phyloP scores from a whole-genome alignment of 2,113 vertebrate species.

The Oncorhynchus tshawytscha region DNA sequence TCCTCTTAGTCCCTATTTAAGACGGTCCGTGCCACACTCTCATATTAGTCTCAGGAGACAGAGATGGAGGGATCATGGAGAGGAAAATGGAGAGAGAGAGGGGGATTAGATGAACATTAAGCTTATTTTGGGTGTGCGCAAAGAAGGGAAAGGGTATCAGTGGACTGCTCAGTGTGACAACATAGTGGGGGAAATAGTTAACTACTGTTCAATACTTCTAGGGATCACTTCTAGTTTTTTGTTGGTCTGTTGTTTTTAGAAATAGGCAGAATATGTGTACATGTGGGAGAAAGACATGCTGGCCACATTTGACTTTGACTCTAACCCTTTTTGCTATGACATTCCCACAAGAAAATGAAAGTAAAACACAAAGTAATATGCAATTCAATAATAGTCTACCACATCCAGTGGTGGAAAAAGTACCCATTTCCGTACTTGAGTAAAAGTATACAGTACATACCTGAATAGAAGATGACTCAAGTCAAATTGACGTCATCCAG shows the following conservation, averaged over 20 bases:
- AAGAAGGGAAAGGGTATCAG: background rate
- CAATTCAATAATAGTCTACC: background rate
- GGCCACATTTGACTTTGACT: too few relatives aligned
- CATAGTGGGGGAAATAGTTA: background rate
- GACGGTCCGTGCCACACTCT: constrained; percentile 42
- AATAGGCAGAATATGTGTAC: background rate
- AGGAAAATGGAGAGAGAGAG: background rate
- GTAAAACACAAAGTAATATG: background rate
- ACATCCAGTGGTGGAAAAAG: too few relatives aligned
- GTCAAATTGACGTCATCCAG: too few relatives aligned
- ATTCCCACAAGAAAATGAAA: background rate
- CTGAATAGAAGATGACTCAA: too few relatives aligned
- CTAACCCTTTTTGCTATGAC: background rate
- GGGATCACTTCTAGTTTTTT: background rate
- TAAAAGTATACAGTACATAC: too few relatives aligned
- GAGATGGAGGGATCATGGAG: constrained; percentile 27
- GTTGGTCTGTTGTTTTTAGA: background rate
- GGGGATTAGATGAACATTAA: background rate
- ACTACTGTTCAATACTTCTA: too few relatives aligned
- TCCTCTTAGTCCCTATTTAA: constrained; percentile 63
- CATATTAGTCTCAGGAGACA: constrained; percentile 52
- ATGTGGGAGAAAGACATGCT: too few relatives aligned
- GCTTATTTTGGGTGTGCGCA: background rate
- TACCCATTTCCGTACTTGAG: too few relatives aligned
- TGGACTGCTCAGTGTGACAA: background rate